These are phyloP conservation scores for Thalpophila matura DNA, from an alignment of 2,888 invertebrate species.

Conservation along the genomic window DNA sequence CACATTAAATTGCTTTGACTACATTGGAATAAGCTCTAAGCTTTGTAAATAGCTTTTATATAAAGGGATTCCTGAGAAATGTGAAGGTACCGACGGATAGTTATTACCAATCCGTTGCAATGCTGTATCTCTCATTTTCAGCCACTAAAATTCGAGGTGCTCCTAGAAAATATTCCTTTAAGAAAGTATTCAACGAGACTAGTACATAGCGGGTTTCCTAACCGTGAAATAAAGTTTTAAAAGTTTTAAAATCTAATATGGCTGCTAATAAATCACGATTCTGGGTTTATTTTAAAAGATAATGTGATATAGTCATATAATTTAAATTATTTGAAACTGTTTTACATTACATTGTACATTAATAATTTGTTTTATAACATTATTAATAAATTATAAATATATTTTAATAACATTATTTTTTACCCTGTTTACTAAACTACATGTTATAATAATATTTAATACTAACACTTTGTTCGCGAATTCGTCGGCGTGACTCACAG, in stretches of 20 bases:
- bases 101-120: constrained; percentile 13
- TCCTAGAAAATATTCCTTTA: background rate
- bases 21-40: background rate
- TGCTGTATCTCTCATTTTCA: background rate
- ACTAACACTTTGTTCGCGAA: no score
- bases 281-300: background rate
- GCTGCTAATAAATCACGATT: background rate
- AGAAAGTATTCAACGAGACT: background rate
- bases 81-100: background rate
- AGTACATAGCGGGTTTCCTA: background rate
- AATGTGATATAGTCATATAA: background rate
- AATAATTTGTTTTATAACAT: no score
- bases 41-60: constrained; percentile 6
- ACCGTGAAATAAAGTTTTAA: background rate
- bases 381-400: no score
- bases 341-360: no score
- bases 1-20: background rate
- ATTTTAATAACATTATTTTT: no score
- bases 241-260: constrained; percentile 3
- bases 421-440: no score
- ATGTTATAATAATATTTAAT: no score
- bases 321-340: background rate
- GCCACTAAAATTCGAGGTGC: background rate
- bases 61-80: constrained; percentile 6
- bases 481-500: no score